phyloP scores from a whole-genome alignment of 2,113 vertebrate species.

The Corvus cornix region DNA sequence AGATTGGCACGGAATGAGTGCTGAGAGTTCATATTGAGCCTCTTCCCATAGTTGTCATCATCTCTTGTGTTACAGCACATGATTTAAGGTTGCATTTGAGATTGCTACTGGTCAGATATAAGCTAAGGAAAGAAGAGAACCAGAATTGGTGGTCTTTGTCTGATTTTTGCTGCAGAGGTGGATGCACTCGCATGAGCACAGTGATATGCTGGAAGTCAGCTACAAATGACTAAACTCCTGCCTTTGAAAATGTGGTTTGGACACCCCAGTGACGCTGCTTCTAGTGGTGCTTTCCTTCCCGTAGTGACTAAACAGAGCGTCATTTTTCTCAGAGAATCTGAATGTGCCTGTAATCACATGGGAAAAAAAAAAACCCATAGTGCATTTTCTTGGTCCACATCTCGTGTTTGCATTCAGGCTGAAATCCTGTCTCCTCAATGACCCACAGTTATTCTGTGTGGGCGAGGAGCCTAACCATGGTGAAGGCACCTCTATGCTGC shows the following conservation, averaged over 20 bases:
- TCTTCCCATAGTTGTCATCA: background rate
- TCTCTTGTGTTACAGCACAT: background rate
- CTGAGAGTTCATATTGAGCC: background rate
- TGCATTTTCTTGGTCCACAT: constrained; percentile 29
- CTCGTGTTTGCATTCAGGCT: constrained; percentile 48
- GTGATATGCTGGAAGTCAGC: background rate
- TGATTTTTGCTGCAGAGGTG: constrained; percentile 18
- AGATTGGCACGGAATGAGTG: background rate
- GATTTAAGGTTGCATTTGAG: background rate
- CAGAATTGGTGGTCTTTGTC: background rate
- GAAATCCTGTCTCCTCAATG: constrained; percentile 51
- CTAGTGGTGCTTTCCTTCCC: constrained; percentile 44
- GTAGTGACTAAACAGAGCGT: constrained; percentile 14
- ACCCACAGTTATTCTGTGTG: constrained; percentile 4
- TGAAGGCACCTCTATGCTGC: background rate
- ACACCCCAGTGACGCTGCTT: constrained; percentile 31
- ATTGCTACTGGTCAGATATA: background rate
- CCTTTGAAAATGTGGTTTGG: constrained; percentile 24
- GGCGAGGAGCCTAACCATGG: background rate
- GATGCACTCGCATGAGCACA: background rate
- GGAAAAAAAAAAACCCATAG: background rate
- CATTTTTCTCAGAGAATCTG: constrained; percentile 50
- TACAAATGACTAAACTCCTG: constrained; percentile 37
- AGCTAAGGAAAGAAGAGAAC: background rate
- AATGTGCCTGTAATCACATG: constrained; percentile 26